phyloP scores from a whole-genome alignment of 2,113 vertebrate genomes.

The Hippocampus mohnikei region DNA sequence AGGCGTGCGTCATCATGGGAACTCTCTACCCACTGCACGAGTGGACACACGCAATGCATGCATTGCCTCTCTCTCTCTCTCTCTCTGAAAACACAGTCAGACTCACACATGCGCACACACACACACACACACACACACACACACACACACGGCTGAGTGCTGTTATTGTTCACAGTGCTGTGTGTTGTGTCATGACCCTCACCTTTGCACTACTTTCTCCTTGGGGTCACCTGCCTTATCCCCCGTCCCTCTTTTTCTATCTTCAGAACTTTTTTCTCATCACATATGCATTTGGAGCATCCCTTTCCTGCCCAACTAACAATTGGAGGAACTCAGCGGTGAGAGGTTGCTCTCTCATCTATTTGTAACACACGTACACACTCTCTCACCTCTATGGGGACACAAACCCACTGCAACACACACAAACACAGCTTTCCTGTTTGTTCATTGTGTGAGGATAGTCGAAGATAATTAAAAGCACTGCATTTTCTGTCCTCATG shows the following conservation, averaged over 20 bases:
- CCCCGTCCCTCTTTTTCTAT: conserved; percentile 9
- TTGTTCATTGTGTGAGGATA: not conserved
- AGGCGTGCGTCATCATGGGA: conserved; percentile 35
- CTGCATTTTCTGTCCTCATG: not conserved
- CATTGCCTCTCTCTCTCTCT: no score
- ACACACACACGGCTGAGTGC: conserved; percentile 1
- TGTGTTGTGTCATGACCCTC: conserved; percentile 38
- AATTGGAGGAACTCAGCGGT: conserved; percentile 67
- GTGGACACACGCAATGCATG: conserved; percentile 4
- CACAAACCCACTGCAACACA: not conserved
- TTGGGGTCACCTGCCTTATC: not conserved
- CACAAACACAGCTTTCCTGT: conserved; percentile 8
- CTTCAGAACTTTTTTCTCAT: conserved; percentile 24
- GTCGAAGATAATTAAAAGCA: not conserved
- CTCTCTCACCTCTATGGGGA: not conserved
- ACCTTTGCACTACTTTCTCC: conserved; percentile 57
- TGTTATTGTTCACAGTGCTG: conserved; percentile 14
- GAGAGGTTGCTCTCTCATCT: conserved; percentile 51
- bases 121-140: not conserved
- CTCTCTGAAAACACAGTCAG: no score
- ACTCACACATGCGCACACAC: not conserved
- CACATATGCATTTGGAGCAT: conserved; percentile 34
- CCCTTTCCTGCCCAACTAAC: conserved; percentile 56
- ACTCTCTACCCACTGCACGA: conserved; percentile 7
- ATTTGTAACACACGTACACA: conserved; percentile 27